Evolutionary conservation across 2,888 invertebrate genomes (phyloP).

Genomic region (Melinaea menophilus): DNA sequence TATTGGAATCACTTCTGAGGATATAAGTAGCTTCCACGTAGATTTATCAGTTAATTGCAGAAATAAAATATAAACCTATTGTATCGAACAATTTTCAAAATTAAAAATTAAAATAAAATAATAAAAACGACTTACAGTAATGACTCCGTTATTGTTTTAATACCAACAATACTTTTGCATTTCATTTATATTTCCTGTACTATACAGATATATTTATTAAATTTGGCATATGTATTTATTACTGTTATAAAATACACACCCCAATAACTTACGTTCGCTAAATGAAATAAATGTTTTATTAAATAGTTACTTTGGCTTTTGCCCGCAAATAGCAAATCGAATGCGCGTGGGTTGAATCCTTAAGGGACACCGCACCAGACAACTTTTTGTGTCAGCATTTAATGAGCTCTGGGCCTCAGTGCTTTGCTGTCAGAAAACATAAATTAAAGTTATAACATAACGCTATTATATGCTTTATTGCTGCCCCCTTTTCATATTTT

Average conservation of each 20-base stretch:
- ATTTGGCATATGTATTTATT: too few relatives aligned
- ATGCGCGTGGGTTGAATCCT: slow-evolving; percentile 43
- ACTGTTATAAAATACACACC: too few relatives aligned
- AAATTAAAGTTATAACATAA: slow-evolving; percentile 44
- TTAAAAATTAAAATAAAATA: too few relatives aligned
- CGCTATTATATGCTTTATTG: slow-evolving; percentile 21
- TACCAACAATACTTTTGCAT: too few relatives aligned
- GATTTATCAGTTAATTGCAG: slow-evolving; percentile 9
- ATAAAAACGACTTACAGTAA: too few relatives aligned
- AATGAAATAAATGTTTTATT: slow-evolving; percentile 19
- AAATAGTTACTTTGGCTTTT: slow-evolving; percentile 35
- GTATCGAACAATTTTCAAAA: too few relatives aligned
- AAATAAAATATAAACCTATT: too few relatives aligned
- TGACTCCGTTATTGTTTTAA: too few relatives aligned
- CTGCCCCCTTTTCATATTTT: slow-evolving; percentile 3
- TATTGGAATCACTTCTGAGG: too few relatives aligned
- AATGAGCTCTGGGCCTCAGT: slow-evolving; percentile 68
- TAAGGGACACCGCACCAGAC: slow-evolving; percentile 46
- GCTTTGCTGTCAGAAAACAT: slow-evolving; percentile 46
- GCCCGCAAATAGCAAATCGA: slow-evolving; percentile 42
- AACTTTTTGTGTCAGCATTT: slow-evolving; percentile 66
- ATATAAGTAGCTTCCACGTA: too few relatives aligned
- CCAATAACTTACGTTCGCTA: background rate
- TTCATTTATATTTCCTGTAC: too few relatives aligned
- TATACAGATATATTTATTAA: too few relatives aligned